These are phyloP conservation scores for Picathartes gymnocephalus DNA, from an alignment of 2,113 vertebrate genomes.

Conservation along the genomic window DNA sequence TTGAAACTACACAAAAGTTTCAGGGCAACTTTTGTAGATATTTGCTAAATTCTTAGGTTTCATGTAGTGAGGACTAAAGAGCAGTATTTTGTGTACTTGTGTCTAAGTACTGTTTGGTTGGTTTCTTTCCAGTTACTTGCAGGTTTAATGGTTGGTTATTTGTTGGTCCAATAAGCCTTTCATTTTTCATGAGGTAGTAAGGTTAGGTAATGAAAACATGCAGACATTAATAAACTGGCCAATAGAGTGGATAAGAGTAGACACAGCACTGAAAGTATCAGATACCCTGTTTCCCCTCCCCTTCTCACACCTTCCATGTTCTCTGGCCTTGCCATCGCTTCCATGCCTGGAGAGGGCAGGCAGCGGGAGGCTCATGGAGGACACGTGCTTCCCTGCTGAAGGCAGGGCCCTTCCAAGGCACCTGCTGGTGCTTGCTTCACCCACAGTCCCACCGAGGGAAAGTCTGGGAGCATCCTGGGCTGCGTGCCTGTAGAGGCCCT, in stretches of 20 bases:
- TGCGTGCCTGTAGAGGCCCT: rapidly evolving
- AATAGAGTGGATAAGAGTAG: not conserved
- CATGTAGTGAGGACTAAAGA: not conserved
- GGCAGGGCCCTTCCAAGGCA: not conserved
- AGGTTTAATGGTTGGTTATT: not conserved
- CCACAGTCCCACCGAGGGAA: rapidly evolving
- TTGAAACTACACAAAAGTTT: not conserved
- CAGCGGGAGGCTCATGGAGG: not conserved
- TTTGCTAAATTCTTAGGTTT: not conserved
- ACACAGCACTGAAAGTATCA: not conserved
- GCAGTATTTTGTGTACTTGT: not conserved
- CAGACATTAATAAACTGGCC: not conserved
- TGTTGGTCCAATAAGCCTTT: not conserved
- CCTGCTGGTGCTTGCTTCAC: not conserved
- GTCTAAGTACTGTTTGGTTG: not conserved
- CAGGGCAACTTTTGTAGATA: not conserved
- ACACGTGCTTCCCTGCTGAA: rapidly evolving
- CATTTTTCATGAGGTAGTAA: not conserved
- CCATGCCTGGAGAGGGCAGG: not conserved
- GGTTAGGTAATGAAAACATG: not conserved
- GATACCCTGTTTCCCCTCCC: not conserved
- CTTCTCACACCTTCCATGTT: not conserved
- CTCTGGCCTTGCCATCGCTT: not conserved
- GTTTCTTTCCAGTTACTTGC: not conserved
- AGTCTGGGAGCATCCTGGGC: not conserved